phyloP scores from a whole-genome alignment of 1,140 invertebrate species.

The Philopotamus ludificatus region DNA sequence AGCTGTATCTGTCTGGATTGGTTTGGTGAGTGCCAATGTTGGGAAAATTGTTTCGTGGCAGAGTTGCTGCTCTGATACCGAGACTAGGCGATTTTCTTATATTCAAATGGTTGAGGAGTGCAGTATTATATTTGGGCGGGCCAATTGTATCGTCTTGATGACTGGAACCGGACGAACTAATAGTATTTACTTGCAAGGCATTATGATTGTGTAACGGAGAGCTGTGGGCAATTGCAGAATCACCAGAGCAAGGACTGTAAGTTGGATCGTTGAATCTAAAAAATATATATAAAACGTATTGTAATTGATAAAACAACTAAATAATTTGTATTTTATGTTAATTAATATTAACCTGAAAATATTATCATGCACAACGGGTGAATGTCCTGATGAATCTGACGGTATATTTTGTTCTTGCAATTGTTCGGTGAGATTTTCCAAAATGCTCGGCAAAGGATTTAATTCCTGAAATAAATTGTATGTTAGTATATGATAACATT shows the following conservation, averaged over 20 bases:
- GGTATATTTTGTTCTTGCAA: slow-evolving; percentile 45
- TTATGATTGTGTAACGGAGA: slow-evolving; percentile 55
- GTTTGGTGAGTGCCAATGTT: slow-evolving; percentile 51
- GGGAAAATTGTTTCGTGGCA: slow-evolving; percentile 68
- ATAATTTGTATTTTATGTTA: neutral
- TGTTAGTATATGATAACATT: neutral
- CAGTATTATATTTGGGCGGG: slow-evolving; percentile 32
- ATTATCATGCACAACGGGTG: slow-evolving; percentile 51
- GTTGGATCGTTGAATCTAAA: slow-evolving; percentile 71
- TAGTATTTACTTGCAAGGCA: slow-evolving; percentile 53
- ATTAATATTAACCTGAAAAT: slow-evolving; percentile 51
- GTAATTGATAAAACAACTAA: slow-evolving; percentile 9
- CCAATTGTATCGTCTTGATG: slow-evolving; percentile 50
- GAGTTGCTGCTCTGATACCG: slow-evolving; percentile 65
- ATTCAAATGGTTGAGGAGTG: slow-evolving; percentile 30
- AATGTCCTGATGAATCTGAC: slow-evolving; percentile 47
- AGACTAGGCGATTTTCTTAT: slow-evolving; percentile 55
- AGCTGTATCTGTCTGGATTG: slow-evolving; percentile 55
- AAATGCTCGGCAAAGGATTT: slow-evolving; percentile 57
- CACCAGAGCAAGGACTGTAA: slow-evolving; percentile 48
- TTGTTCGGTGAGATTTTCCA: slow-evolving; percentile 58
- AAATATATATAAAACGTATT: slow-evolving; percentile 9
- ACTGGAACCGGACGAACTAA: slow-evolving; percentile 51
- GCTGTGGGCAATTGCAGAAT: slow-evolving; percentile 49
- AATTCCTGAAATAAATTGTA: slow-evolving; percentile 47